A percentile compares a stretch with the other conserved stretches of the same genome.
Conservation (phyloP, 2,888 invertebrate species). For the Leptopilina drosophilae region DNA sequence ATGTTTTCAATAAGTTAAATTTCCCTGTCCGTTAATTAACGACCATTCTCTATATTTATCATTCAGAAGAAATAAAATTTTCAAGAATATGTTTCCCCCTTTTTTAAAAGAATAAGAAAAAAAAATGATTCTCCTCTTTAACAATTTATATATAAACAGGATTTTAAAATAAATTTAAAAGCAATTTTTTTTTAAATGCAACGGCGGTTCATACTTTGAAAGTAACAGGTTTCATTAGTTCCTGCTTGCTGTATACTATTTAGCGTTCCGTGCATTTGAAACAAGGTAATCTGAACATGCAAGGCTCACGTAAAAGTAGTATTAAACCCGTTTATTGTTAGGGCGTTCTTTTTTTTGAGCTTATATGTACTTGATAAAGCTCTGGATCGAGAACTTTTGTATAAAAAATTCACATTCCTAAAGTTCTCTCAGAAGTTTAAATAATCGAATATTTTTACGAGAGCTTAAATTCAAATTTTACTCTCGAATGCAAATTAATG, state of each 20-base stretch:
- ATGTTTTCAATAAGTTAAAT: too few species aligned
- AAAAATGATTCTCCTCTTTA: neutral
- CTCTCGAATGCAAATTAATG: too few species aligned
- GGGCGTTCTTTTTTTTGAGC: neutral
- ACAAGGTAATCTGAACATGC: slow-evolving; percentile 27
- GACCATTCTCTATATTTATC: too few species aligned
- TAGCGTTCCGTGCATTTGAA: slow-evolving; percentile 22
- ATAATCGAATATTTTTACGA: too few species aligned
- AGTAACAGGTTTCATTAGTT: slow-evolving; percentile 24
- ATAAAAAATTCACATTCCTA: neutral
- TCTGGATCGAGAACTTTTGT: neutral
- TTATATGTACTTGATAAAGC: neutral
- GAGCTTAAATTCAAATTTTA: too few species aligned
- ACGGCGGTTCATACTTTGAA: slow-evolving; percentile 10
- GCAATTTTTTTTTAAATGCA: slow-evolving; percentile 14
- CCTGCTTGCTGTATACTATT: slow-evolving; percentile 29
- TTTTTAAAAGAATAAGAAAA: too few species aligned
- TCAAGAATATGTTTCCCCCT: too few species aligned
- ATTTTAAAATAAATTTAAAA: slow-evolving; percentile 16
- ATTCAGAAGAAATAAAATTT: too few species aligned
- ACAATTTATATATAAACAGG: slow-evolving; percentile 8
- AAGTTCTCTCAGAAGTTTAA: too few species aligned
- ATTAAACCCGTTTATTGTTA: slow-evolving; percentile 29
- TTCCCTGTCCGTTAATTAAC: too few species aligned
- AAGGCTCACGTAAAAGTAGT: slow-evolving; percentile 19